These are phyloP conservation scores for Melanocharis versteri DNA, from an alignment of 2,113 vertebrate genomes.

Conservation along the genomic window DNA sequence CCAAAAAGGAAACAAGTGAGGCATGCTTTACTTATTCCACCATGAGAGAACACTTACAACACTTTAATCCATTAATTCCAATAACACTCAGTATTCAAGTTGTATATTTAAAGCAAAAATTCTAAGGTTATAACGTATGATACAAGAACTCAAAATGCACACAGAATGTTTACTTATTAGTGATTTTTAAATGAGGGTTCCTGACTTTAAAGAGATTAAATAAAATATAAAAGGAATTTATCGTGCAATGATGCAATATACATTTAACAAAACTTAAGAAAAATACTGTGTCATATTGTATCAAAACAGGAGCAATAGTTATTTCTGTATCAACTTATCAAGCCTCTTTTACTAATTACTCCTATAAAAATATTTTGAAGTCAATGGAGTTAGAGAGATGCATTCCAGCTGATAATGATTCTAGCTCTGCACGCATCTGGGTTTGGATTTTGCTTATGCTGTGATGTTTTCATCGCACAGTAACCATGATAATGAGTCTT, in stretches of 20 bases:
- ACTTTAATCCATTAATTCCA: not conserved
- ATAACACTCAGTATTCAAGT: not conserved
- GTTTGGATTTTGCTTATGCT: not conserved
- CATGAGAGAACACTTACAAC: not conserved
- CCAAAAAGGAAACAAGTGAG: not conserved
- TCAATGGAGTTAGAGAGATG: not conserved
- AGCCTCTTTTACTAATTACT: not conserved
- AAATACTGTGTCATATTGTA: not conserved
- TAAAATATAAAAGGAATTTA: not conserved
- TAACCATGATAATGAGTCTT: not conserved
- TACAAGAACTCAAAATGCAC: not conserved
- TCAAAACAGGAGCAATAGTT: not conserved
- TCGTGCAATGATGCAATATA: not conserved
- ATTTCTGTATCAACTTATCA: not conserved
- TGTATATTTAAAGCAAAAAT: not conserved
- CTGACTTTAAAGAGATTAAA: not conserved
- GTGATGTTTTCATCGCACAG: not conserved
- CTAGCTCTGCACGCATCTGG: not conserved
- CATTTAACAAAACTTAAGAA: not conserved
- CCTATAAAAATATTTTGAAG: not conserved
- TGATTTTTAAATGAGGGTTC: conserved; percentile 28
- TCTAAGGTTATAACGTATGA: not conserved
- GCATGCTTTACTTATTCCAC: not conserved
- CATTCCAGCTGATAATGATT: not conserved
- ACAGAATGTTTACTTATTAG: not conserved